These are phyloP conservation scores for Petrocephalus schoutedeni DNA, from an alignment of 2,797 vertebrate species.

Conservation along the genomic window DNA sequence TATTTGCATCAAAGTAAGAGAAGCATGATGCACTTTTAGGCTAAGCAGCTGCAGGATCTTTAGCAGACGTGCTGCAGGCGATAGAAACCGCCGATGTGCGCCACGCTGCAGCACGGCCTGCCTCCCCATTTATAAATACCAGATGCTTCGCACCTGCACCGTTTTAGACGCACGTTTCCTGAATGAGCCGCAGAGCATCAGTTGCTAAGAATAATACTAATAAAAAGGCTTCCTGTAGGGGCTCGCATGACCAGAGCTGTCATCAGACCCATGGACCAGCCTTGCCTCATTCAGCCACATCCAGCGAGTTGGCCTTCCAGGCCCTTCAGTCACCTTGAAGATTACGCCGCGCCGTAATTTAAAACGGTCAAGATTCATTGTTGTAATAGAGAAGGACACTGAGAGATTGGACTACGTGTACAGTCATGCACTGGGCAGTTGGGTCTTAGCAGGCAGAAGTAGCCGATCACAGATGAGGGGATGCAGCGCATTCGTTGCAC, in stretches of 20 bases:
- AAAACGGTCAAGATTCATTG: background rate
- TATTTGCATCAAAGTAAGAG: background rate
- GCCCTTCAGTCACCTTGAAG: background rate
- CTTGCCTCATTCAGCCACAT: background rate
- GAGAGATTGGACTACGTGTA: background rate
- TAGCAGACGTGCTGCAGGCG: background rate
- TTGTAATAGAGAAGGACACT: background rate
- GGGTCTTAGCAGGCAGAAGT: slow-evolving; percentile 21
- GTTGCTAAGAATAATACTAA: background rate
- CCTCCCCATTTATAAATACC: background rate
- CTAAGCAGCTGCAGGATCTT: background rate
- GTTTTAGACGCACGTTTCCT: background rate
- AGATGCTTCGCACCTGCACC: background rate
- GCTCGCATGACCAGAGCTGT: background rate
- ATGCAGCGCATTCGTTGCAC: background rate
- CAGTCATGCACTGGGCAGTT: slow-evolving; percentile 13
- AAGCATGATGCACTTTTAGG: background rate
- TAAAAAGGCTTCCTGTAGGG: background rate
- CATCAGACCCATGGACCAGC: background rate
- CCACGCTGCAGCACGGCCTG: too few relatives aligned
- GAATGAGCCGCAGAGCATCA: background rate
- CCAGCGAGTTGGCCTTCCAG: background rate
- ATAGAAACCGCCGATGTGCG: background rate
- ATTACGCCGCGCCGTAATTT: background rate
- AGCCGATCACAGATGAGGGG: slow-evolving; percentile 12